phyloP scores from a whole-genome alignment of 2,888 invertebrate species.

The Tenthredo mesomela region DNA sequence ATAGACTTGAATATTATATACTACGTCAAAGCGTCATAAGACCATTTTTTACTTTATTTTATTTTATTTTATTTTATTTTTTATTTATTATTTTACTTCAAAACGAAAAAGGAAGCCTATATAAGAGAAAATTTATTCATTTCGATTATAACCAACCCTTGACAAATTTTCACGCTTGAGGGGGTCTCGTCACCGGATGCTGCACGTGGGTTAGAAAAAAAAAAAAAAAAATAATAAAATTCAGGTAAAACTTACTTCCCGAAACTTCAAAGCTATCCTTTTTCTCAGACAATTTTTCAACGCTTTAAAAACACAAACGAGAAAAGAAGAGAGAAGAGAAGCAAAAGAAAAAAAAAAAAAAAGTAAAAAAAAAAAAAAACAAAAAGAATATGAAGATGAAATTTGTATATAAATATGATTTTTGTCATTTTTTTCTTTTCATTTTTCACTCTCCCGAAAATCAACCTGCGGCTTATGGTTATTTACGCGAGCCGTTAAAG shows the following conservation, averaged over 20 bases:
- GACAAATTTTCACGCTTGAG: neutral
- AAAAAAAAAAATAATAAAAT: neutral
- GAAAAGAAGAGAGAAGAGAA: neutral
- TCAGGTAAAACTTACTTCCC: neutral
- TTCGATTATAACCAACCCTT: constrained; percentile 9
- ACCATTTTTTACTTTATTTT: neutral
- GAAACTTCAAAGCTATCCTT: neutral
- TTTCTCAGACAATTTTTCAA: neutral
- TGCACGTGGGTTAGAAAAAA: neutral
- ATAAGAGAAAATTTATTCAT: neutral
- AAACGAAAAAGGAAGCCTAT: neutral
- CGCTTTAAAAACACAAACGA: neutral
- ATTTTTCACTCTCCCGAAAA: neutral
- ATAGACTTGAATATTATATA: neutral
- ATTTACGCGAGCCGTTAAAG: neutral
- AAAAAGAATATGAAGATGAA: neutral
- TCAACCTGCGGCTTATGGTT: neutral
- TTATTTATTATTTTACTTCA: neutral
- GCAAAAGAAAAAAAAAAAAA: neutral
- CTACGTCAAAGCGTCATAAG: neutral
- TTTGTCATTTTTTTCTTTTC: neutral
- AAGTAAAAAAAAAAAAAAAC: neutral
- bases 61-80: too few species aligned
- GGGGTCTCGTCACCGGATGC: neutral
- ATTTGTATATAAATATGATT: neutral